Evolutionary conservation across 2,797 vertebrate species (phyloP).

Genomic region (Eutrigla gurnardus): DNA sequence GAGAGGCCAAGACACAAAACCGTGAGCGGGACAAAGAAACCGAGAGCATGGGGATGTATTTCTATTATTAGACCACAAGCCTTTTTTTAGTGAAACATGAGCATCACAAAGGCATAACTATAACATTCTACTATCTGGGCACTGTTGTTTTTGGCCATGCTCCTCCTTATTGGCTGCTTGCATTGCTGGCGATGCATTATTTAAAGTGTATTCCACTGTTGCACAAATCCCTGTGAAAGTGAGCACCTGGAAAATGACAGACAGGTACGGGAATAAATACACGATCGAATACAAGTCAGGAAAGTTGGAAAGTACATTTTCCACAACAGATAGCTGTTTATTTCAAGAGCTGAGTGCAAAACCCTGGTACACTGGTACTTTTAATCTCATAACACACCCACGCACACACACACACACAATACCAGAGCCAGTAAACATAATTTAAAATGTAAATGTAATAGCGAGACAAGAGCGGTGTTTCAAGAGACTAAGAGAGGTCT

Average conservation of each 20-base stretch:
- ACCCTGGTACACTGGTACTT: conserved; percentile 54
- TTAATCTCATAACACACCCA: conserved; percentile 60
- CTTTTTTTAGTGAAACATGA: conserved; percentile 28
- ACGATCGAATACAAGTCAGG: conserved; percentile 54
- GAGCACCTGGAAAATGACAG: conserved; percentile 55
- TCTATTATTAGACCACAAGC: conserved; percentile 46
- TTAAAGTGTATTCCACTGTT: conserved; percentile 34
- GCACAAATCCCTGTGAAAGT: conserved; percentile 39
- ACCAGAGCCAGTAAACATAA: conserved; percentile 53
- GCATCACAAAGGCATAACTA: conserved; percentile 39
- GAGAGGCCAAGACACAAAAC: conserved; percentile 35
- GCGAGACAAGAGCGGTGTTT: conserved; percentile 63
- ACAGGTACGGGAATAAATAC: conserved; percentile 50
- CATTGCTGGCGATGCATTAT: conserved; percentile 35
- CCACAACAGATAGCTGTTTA: conserved; percentile 59
- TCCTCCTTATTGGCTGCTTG: conserved; percentile 24
- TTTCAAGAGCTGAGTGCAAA: conserved; percentile 63
- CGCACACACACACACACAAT: conserved; percentile 17
- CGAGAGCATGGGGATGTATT: conserved; percentile 21
- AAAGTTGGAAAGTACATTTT: conserved; percentile 62
- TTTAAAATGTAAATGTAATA: conserved; percentile 75
- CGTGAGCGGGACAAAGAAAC: conserved; percentile 15
- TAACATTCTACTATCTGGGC: conserved; percentile 20
- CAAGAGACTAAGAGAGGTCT: conserved; percentile 10
- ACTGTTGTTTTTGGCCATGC: conserved; percentile 29